Conservation (phyloP, 2,888 invertebrate species). For the Elegia similella region DNA sequence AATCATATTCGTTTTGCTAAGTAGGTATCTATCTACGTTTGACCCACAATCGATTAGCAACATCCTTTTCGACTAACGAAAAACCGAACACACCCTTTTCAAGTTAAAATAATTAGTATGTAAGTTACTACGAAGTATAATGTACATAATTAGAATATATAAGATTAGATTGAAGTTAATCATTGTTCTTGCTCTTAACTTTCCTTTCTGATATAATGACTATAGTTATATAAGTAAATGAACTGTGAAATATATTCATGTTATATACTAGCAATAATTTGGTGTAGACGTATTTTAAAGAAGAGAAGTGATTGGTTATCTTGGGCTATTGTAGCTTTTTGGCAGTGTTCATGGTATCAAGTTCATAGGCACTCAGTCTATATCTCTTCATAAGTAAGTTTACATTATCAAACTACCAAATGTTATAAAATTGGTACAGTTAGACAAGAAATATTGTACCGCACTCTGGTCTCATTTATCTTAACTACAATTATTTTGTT, state of each 20-base stretch:
- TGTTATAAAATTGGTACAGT: too few species aligned
- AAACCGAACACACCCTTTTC: conserved; percentile 11
- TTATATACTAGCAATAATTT: conserved; percentile 13
- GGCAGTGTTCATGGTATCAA: too few species aligned
- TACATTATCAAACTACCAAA: too few species aligned
- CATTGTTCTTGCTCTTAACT: conserved; percentile 57
- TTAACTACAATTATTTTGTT: too few species aligned
- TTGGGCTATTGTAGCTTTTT: background rate
- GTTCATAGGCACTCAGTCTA: too few species aligned
- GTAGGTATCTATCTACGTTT: too few species aligned
- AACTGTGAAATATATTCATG: conserved; percentile 20
- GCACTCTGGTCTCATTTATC: too few species aligned
- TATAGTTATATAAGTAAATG: conserved; percentile 21
- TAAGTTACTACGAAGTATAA: conserved; percentile 27
- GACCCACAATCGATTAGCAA: too few species aligned
- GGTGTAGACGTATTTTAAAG: background rate
- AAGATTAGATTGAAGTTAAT: conserved; percentile 77
- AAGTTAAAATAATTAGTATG: conserved; percentile 21
- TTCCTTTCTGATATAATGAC: conserved; percentile 31
- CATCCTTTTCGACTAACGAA: conserved; percentile 1
- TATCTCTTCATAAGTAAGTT: too few species aligned
- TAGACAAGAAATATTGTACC: too few species aligned
- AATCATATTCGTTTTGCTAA: too few species aligned
- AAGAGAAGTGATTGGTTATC: background rate
- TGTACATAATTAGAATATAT: conserved; percentile 35